Base-by-base conservation (phyloP, 1,140 invertebrate genomes). In the Ptiloglossa arizonensis region DNA sequence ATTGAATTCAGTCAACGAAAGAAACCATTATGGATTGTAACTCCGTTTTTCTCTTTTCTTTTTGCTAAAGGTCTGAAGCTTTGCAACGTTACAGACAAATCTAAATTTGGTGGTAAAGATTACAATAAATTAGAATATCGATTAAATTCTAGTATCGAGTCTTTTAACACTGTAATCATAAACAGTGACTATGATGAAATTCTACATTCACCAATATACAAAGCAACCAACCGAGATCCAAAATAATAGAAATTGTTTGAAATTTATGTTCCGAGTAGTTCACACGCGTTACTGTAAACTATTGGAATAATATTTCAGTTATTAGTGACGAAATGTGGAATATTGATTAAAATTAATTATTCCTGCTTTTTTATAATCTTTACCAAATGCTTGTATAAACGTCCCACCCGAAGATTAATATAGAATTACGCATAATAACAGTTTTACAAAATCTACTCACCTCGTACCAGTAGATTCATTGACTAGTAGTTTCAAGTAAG, bases 361-460 rank as follows among this genome's bases (percentile, higher is more conserved):
- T 22, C 4, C n/a, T 59, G n/a, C 15, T 8, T 38, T 62, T 83
- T 83, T 79, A 22, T 83, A 74, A 83, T 74, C 78, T 83, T 83
- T 79, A 78, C 82, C 71, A 67, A 24, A 48, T 50, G 17, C 24
- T 74, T 32, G 22, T 44, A 35, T 76, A 13, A 70, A 81, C 68
- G 68, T 85, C 87, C 87, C 87, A 83, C 82, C 87, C 87, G 66
- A 86, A 88, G 70, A 77, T 81, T 85, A 88, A 75, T 81, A 72
- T 83, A 86, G 70, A 75, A 85, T 78, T 87, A 87, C 70, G 80
- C 86, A 87, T 87, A 89, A 86, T 86, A 88, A 90, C 87, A 90
- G 86, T 91, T 89, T 90, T 78, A 86, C 89, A 89, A 88, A 82
- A 75, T 89, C 86, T 91, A 91, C 91, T 91, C 91, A 91, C 90